Evolutionary conservation across 2,888 invertebrate species (phyloP), one percentile per base, ranked within the genome.

Genomic region (Fragum fragum): DNA sequence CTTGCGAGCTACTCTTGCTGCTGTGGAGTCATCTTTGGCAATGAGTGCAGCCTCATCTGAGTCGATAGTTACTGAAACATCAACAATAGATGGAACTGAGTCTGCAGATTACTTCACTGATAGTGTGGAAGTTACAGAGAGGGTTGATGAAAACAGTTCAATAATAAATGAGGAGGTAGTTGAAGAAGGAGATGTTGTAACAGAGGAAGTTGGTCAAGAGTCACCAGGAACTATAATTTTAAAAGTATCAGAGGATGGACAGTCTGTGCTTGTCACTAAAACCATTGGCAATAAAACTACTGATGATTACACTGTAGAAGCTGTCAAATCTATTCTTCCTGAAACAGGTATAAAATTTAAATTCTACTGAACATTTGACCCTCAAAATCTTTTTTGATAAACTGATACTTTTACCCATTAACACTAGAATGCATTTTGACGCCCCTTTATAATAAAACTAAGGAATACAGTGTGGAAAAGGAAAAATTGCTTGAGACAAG

Each of bases 311-410:
- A 83, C 86, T 1, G 66, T 71, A 18, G 81, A 78, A 21, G 86
- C 86, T 21, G 86, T 86, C 7, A 79, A 83, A 63, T 86, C 86
- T 14, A 86, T 86, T 42, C 69, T 86, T 3, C 57, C 39, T 2
- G 47, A n/a, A 36, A 36, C 32, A 36, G 32, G 32, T 36, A 36
- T n/a, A n/a, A n/a, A n/a, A n/a, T n/a, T n/a, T n/a, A n/a, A n/a
- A n/a, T n/a, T n/a, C n/a, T n/a, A n/a, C n/a, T n/a, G n/a, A n/a
- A n/a, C n/a, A n/a, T n/a, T n/a, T n/a, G n/a, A n/a, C n/a, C n/a
- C n/a, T n/a, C n/a, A n/a, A n/a, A n/a, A n/a, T n/a, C n/a, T n/a
- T n/a, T n/a, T n/a, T n/a, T n/a, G n/a, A n/a, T n/a, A n/a, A n/a
- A n/a, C n/a, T n/a, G n/a, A n/a, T n/a, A n/a, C n/a, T n/a, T n/a